Evolutionary conservation across 2,113 vertebrate species (phyloP).

Genomic region (Petromus typicus): DNA sequence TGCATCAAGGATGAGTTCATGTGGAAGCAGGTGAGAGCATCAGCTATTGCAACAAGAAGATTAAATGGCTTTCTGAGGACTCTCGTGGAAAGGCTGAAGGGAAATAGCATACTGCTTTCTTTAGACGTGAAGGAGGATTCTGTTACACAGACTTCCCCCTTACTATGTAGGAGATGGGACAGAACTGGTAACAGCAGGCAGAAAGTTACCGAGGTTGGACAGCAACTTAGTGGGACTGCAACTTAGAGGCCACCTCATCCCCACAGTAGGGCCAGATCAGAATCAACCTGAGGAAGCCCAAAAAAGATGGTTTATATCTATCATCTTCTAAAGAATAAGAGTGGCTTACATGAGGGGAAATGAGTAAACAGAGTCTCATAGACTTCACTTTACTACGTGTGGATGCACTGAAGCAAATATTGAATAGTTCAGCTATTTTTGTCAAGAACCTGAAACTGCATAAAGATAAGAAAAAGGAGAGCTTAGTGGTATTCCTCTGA

Average conservation of each 20-base stretch:
- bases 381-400: conserved; percentile 90
- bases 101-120: neutral
- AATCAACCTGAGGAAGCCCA: conserved; percentile 83
- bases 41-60: too few species aligned
- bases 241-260: conserved; percentile 89
- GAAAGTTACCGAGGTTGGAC: conserved; percentile 87
- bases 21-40: conserved; percentile 86
- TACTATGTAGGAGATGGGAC: too few species aligned
- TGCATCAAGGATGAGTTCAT: conserved; percentile 89
- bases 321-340: conserved; percentile 92
- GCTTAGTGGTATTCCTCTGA: conserved; percentile 92
- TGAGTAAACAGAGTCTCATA: conserved; percentile 85
- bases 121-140: too few species aligned
- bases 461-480: conserved; percentile 89
- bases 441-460: conserved; percentile 89
- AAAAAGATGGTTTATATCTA: conserved; percentile 90
- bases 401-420: conserved; percentile 91
- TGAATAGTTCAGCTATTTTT: conserved; percentile 80
- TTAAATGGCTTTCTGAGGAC: conserved; percentile 83
- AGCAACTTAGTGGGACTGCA: conserved; percentile 89
- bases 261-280: conserved; percentile 89
- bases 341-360: conserved; percentile 93
- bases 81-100: conserved; percentile 87
- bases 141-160: too few species aligned
- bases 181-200: conserved; percentile 79